These are phyloP conservation scores for Nephila pilipes DNA, from an alignment of 1,140 invertebrate species.

Conservation along the genomic window DNA sequence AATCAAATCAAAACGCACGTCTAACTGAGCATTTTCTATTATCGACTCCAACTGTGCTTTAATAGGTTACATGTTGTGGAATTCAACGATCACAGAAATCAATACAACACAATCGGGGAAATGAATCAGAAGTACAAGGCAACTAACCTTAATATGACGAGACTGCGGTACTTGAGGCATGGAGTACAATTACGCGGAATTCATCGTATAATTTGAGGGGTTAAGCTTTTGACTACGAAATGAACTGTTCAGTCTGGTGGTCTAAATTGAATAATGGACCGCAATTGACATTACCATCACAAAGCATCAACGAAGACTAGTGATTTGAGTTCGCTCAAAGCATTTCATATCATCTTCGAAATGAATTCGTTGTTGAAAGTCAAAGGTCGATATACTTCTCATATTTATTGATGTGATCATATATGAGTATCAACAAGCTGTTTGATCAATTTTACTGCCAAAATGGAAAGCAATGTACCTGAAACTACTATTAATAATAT, in stretches of 20 bases:
- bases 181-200: conserved; percentile 33
- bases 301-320: conserved; percentile 44
- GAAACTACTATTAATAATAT: too few species aligned
- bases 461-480: too few species aligned
- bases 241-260: conserved; percentile 11
- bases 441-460: too few species aligned
- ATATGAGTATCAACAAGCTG: not conserved
- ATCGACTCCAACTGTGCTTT: too few species aligned
- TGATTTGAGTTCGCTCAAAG: not conserved
- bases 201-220: conserved; percentile 53
- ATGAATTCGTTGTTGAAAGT: not conserved
- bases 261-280: conserved; percentile 17
- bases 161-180: not conserved
- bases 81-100: too few species aligned
- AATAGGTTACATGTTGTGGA: too few species aligned
- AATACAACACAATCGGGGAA: too few species aligned
- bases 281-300: conserved; percentile 55
- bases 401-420: not conserved
- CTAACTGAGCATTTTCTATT: too few species aligned
- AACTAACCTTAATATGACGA: not conserved
- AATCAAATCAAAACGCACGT: too few species aligned
- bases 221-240: conserved; percentile 47
- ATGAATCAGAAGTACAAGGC: too few species aligned
- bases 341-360: not conserved
- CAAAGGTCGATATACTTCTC: not conserved